Conservation (phyloP, 2,113 vertebrate species). For the Pantherophis guttatus region DNA sequence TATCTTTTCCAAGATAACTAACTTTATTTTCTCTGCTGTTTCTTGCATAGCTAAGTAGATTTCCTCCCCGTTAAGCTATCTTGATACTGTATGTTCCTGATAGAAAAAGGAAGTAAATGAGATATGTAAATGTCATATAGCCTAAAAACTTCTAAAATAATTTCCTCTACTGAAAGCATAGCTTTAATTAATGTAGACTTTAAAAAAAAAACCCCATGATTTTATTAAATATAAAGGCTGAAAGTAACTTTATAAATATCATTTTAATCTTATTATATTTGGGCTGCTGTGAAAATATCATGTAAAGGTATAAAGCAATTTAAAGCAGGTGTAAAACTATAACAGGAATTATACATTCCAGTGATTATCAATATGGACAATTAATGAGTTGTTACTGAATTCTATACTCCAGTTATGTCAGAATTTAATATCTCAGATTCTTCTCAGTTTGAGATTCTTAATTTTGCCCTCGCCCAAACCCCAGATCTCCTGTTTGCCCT, state of each 20-base stretch:
- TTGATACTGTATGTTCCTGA: not conserved
- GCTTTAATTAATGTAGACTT: not conserved
- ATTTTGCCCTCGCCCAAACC: too few relatives aligned
- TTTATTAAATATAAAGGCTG: not conserved
- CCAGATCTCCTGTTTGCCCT: too few relatives aligned
- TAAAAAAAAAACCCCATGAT: not conserved
- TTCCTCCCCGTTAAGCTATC: not conserved
- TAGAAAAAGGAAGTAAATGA: conserved; percentile 18
- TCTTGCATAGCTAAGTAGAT: not conserved
- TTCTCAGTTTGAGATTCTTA: not conserved
- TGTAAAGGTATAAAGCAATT: not conserved
- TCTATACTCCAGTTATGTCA: not conserved
- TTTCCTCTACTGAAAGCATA: not conserved
- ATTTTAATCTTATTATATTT: not conserved
- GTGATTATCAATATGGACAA: not conserved
- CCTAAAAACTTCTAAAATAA: not conserved
- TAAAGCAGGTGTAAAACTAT: not conserved
- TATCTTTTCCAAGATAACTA: not conserved
- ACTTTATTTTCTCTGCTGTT: conserved; percentile 1
- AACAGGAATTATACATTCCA: not conserved
- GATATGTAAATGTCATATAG: conserved; percentile 10
- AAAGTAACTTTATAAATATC: not conserved
- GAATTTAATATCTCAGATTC: not conserved
- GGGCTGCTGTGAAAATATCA: not conserved
- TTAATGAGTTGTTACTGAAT: not conserved